Evolutionary conservation across 2,113 vertebrate species (phyloP).

Genomic region (Bubo scandiacus): DNA sequence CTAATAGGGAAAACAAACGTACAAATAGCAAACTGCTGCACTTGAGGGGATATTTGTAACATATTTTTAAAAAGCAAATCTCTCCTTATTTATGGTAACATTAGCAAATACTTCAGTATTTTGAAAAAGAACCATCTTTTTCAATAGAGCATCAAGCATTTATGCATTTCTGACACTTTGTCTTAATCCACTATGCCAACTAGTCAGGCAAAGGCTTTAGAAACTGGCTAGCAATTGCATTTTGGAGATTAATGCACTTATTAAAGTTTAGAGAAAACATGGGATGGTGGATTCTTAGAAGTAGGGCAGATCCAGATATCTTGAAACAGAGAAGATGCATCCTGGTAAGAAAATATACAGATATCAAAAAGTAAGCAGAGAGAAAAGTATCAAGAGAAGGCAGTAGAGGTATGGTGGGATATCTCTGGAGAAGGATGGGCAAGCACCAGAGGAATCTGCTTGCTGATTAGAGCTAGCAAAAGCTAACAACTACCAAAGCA

Average conservation of each 20-base stretch:
- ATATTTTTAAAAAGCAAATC: neutral
- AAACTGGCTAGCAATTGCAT: neutral
- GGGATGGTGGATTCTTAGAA: neutral
- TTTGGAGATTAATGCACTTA: neutral
- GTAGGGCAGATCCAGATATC: neutral
- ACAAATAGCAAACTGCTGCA: neutral
- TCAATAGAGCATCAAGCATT: neutral
- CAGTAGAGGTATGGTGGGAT: too few species aligned
- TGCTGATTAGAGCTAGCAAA: neutral
- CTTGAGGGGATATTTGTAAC: neutral
- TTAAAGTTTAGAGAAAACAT: neutral
- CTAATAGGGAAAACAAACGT: neutral
- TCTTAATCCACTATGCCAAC: neutral
- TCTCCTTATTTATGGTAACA: neutral
- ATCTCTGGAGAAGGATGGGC: neutral
- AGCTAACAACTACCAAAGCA: neutral
- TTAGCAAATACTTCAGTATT: neutral
- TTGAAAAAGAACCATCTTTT: neutral
- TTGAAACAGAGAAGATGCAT: neutral
- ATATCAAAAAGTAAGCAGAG: neutral
- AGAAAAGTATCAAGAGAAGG: neutral
- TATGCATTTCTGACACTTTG: neutral
- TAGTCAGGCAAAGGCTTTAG: neutral
- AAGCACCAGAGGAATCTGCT: neutral
- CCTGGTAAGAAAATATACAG: neutral